These are phyloP conservation scores for Nothocercus julius DNA, from an alignment of 2,113 vertebrate species.

Conservation along the genomic window DNA sequence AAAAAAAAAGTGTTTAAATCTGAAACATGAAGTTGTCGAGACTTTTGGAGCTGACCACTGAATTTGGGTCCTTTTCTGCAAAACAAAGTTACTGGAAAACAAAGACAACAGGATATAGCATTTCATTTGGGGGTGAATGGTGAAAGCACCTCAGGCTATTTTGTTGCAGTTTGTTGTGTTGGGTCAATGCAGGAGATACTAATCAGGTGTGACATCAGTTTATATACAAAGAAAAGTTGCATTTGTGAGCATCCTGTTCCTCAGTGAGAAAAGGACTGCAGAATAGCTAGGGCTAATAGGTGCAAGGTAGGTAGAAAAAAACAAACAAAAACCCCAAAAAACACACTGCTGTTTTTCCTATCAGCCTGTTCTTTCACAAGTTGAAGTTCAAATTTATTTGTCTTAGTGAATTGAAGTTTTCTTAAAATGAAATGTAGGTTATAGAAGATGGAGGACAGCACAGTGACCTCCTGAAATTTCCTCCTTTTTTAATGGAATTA, in stretches of 20 bases:
- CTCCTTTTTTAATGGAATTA: constrained; percentile 9
- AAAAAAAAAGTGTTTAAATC: neutral
- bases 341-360: neutral
- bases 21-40: neutral
- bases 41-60: accelerated
- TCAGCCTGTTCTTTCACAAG: neutral
- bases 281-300: neutral
- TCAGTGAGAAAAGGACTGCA: neutral
- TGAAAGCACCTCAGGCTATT: neutral
- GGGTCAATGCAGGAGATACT: neutral
- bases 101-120: neutral
- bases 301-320: neutral
- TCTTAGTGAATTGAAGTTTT: neutral
- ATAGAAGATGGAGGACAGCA: neutral
- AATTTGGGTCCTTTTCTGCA: neutral
- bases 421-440: neutral
- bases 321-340: no score
- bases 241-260: neutral
- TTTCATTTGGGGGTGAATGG: neutral
- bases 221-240: no score
- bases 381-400: neutral
- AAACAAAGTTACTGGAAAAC: neutral
- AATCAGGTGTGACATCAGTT: neutral
- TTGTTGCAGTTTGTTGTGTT: neutral
- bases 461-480: neutral